phyloP scores from a whole-genome alignment of 30 jellyfish, hydroid and myxozoan species.

The Aurelia aurita region DNA sequence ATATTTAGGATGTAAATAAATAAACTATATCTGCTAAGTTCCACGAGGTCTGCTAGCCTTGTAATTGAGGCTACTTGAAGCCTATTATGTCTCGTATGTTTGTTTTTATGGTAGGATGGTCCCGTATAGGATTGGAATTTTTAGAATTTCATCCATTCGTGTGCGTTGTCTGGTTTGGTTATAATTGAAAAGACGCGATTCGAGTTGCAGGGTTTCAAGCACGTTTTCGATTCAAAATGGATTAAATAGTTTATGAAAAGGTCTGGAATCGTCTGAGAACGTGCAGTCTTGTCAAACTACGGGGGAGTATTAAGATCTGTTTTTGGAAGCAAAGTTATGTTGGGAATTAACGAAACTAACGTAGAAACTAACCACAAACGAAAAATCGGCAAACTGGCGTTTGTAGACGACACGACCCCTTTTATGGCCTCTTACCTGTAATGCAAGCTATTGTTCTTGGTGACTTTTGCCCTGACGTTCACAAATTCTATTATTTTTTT shows the following conservation, averaged over 20 bases:
- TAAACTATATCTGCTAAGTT: neutral
- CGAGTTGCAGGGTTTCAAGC: no score
- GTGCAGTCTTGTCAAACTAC: no score
- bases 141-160: constrained; percentile 20
- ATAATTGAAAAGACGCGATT: no score
- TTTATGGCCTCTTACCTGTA: no score
- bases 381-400: no score
- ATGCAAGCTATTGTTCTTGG: no score
- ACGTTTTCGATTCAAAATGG: neutral
- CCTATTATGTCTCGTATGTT: neutral
- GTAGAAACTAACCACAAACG: no score
- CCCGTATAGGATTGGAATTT: constrained; percentile 18
- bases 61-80: neutral
- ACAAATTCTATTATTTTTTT: no score
- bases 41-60: neutral
- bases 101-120: constrained; percentile 7
- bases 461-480: no score
- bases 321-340: neutral
- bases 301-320: neutral
- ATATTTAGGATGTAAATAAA: neutral
- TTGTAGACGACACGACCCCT: no score
- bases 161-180: neutral
- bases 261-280: no score
- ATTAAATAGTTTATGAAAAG: neutral
- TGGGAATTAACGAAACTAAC: neutral